Conservation (phyloP, 1,140 invertebrate species). For the Nasonia giraulti region DNA sequence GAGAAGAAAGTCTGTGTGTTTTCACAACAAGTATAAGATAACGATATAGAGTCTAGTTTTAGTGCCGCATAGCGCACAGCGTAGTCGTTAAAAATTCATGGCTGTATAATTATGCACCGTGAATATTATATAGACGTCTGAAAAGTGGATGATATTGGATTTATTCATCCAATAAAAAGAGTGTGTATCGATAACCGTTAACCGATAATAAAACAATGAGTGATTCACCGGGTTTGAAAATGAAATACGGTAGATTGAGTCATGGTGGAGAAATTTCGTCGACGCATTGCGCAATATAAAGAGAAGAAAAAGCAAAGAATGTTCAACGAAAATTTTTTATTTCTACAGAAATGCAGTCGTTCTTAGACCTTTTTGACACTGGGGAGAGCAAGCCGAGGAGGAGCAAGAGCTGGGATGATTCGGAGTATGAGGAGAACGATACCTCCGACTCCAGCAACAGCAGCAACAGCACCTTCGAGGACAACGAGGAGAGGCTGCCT, state of each 20-base stretch:
- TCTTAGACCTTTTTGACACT: constrained; percentile 86
- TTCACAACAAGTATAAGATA: no score
- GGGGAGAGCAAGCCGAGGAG: constrained; percentile 68
- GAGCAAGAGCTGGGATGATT: constrained; percentile 66
- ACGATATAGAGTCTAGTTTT: no score
- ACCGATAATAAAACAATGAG: not conserved
- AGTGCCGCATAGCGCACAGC: no score
- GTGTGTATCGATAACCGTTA: no score
- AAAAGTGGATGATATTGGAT: no score
- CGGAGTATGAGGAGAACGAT: constrained; percentile 61
- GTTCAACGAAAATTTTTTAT: not conserved
- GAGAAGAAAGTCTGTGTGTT: no score
- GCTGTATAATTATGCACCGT: no score
- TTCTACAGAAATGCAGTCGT: constrained; percentile 80
- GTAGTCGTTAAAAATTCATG: no score
- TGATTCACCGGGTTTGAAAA: not conserved
- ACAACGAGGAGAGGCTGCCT: constrained; percentile 80
- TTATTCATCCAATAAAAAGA: no score
- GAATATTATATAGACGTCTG: no score
- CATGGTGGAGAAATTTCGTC: not conserved
- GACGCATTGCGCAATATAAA: not conserved
- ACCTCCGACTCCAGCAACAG: constrained; percentile 61
- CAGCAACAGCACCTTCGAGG: constrained; percentile 56
- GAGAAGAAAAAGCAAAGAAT: not conserved
- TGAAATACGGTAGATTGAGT: not conserved